phyloP scores from a whole-genome alignment of 2,888 invertebrate genomes.

The Diplolepis rosae region DNA sequence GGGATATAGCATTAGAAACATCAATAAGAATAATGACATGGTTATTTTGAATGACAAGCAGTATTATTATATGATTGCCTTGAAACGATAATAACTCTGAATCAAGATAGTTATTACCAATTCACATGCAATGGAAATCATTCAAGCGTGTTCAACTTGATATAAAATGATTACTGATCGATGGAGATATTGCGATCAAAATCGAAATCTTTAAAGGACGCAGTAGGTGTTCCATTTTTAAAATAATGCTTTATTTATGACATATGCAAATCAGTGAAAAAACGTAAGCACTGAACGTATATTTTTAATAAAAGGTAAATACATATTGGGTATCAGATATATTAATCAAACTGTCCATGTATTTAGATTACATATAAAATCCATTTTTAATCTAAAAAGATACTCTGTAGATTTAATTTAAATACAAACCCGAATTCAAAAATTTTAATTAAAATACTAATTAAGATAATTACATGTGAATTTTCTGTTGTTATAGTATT shows the following conservation, averaged over 20 bases:
- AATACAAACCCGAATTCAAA: no score
- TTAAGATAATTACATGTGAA: conserved; percentile 1
- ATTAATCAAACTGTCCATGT: no score
- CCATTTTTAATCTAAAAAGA: no score
- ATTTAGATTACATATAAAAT: no score
- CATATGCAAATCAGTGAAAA: background rate
- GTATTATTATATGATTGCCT: conserved; percentile 19
- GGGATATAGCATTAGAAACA: background rate
- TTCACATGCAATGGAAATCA: conserved; percentile 7
- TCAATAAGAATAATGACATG: conserved; percentile 6
- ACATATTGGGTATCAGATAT: no score
- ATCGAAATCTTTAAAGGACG: background rate
- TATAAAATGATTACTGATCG: background rate
- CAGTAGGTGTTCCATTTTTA: background rate
- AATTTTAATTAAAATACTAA: conserved; percentile 14
- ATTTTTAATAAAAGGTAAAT: no score
- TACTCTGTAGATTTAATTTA: no score
- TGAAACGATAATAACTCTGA: conserved; percentile 15
- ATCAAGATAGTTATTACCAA: conserved; percentile 2
- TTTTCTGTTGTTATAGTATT: background rate
- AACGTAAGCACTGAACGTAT: background rate
- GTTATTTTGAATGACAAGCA: background rate
- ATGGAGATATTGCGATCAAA: conserved; percentile 6
- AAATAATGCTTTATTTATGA: background rate
- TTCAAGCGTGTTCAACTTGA: conserved; percentile 6